These are phyloP conservation scores for Chironomus riparius DNA, from an alignment of 2,888 invertebrate species.

Conservation along the genomic window DNA sequence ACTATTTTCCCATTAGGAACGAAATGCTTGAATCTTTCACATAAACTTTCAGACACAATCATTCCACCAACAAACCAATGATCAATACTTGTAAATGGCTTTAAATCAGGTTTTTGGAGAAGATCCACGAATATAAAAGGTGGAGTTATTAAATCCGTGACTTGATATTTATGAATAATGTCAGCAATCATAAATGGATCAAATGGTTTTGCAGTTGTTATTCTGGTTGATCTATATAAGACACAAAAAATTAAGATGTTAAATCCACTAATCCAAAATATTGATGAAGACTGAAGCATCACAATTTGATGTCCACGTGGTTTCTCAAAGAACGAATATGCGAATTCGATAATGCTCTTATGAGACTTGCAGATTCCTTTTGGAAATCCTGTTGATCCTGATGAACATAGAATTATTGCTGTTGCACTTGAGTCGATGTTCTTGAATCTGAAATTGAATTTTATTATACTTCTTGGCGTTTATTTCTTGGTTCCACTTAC, in stretches of 20 bases:
- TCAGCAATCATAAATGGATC: too few relatives aligned
- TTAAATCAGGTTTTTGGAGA: not conserved
- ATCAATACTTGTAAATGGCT: not conserved
- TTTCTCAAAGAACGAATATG: too few relatives aligned
- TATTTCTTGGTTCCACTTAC: too few relatives aligned
- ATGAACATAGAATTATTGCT: constrained; percentile 7
- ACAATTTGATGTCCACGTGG: not conserved
- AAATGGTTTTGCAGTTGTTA: too few relatives aligned
- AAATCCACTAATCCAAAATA: constrained; percentile 11
- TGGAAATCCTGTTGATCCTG: constrained; percentile 14
- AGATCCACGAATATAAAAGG: not conserved
- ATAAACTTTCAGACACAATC: not conserved
- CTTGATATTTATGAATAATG: not conserved
- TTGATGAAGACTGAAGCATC: not conserved
- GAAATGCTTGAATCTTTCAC: not conserved
- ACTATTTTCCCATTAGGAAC: not conserved
- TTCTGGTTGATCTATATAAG: too few relatives aligned
- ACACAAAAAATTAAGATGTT: not conserved
- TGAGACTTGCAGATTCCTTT: constrained; percentile 24
- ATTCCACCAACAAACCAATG: not conserved
- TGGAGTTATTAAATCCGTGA: not conserved
- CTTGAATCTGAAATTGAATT: too few relatives aligned
- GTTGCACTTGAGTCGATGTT: not conserved
- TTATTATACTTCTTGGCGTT: too few relatives aligned
- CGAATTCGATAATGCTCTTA: too few relatives aligned